phyloP scores from a whole-genome alignment of 1,140 invertebrate species.

The Danaus plexippus region DNA sequence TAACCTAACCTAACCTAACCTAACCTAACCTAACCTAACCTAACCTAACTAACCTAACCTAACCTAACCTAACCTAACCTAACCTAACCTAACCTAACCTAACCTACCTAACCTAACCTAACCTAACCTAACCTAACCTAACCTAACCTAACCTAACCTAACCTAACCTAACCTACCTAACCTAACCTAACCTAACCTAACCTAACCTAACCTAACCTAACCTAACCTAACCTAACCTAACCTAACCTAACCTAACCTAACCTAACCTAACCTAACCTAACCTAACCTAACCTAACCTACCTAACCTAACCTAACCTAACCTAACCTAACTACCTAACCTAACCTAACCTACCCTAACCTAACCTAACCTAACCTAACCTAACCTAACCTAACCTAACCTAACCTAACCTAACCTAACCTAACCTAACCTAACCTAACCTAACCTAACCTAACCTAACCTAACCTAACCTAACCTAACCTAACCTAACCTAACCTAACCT shows the following conservation, averaged over 20 bases:
- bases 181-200: constrained; percentile 29
- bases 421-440: constrained; percentile 29
- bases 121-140: constrained; percentile 33
- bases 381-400: constrained; percentile 29
- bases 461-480: constrained; percentile 13
- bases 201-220: constrained; percentile 31
- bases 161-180: too few relatives aligned
- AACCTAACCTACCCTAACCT: too few relatives aligned
- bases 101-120: too few relatives aligned
- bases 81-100: constrained; percentile 30
- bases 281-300: too few relatives aligned
- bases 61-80: constrained; percentile 30
- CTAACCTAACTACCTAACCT: constrained; percentile 17
- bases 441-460: constrained; percentile 9
- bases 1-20: constrained; percentile 27
- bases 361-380: constrained; percentile 31
- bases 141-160: constrained; percentile 32
- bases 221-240: constrained; percentile 32
- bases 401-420: constrained; percentile 31
- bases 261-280: constrained; percentile 22
- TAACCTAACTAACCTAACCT: constrained; percentile 27
- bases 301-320: too few relatives aligned
- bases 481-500: constrained; percentile 30
- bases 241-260: constrained; percentile 20
- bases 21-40: constrained; percentile 29